phyloP scores from a whole-genome alignment of 1,140 invertebrate species.

The Caenorhabditis inopinata region DNA sequence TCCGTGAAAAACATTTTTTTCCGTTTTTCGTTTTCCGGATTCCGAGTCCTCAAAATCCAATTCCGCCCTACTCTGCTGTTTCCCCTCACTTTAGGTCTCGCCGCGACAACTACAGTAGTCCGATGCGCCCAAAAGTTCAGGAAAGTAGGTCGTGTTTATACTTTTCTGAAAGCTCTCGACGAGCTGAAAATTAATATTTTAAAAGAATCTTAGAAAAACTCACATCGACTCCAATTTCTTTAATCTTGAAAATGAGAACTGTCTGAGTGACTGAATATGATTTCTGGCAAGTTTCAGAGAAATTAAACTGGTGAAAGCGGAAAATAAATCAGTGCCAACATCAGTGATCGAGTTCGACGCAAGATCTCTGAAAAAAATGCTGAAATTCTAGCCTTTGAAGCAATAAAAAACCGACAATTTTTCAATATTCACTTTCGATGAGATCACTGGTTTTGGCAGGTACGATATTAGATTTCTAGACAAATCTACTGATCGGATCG shows the following conservation, averaged over 20 bases:
- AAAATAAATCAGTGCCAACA: neutral
- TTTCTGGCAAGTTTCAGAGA: slow-evolving; percentile 81
- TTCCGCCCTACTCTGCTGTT: too few species aligned
- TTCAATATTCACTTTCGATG: neutral
- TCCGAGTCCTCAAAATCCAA: too few species aligned
- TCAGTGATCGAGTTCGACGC: neutral
- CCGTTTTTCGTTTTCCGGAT: too few species aligned
- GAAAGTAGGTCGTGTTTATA: too few species aligned
- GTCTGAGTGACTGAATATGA: slow-evolving; percentile 74
- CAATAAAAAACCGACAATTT: slow-evolving; percentile 18
- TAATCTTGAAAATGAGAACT: slow-evolving; percentile 76
- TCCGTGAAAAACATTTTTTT: too few species aligned
- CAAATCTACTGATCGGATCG: slow-evolving; percentile 10
- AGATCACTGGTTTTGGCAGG: slow-evolving; percentile 15
- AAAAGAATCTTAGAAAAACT: too few species aligned
- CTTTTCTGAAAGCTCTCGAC: too few species aligned
- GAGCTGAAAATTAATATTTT: too few species aligned
- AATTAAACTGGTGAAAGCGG: slow-evolving; percentile 72
- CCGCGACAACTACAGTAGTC: too few species aligned
- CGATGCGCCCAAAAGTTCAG: too few species aligned
- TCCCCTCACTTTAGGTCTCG: too few species aligned
- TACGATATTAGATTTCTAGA: slow-evolving; percentile 21
- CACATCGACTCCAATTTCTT: slow-evolving; percentile 75
- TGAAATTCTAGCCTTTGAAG: neutral
- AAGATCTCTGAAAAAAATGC: slow-evolving; percentile 22